Conservation (phyloP, 2,888 invertebrate genomes). For the Phaonia tiefii region DNA sequence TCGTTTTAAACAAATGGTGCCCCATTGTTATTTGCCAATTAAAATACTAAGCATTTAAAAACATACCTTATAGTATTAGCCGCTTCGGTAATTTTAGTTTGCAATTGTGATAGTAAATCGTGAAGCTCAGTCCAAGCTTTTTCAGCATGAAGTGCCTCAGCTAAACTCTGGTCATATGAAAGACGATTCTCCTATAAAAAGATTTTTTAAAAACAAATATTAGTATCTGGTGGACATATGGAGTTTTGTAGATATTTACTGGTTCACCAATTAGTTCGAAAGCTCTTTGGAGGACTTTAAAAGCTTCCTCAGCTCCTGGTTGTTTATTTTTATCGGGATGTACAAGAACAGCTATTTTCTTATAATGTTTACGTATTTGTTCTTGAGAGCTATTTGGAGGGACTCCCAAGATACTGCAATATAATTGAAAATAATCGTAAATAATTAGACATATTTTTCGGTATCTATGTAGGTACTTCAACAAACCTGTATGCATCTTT, state of each 20-base stretch:
- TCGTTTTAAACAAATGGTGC: too few species aligned
- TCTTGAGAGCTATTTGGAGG: conserved; percentile 93
- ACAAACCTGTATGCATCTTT: conserved; percentile 95
- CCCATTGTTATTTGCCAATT: too few species aligned
- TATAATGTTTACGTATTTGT: conserved; percentile 96
- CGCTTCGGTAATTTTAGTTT: conserved; percentile 96
- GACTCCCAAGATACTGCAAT: conserved; percentile 87
- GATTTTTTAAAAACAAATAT: not conserved
- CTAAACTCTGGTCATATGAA: conserved; percentile 87
- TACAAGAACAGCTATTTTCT: conserved; percentile 95
- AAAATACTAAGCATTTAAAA: not conserved
- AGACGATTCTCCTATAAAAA: conserved; percentile 85
- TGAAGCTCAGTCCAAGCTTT: conserved; percentile 94
- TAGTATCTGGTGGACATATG: too few species aligned
- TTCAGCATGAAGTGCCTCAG: conserved; percentile 90
- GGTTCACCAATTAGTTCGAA: conserved; percentile 97
- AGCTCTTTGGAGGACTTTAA: conserved; percentile 96
- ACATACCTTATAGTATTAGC: conserved; percentile 90
- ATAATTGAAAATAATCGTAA: conserved; percentile 17
- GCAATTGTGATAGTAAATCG: conserved; percentile 91
- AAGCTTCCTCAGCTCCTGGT: conserved; percentile 97
- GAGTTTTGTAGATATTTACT: conserved; percentile 80
- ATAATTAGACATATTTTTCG: not conserved
- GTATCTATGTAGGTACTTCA: not conserved
- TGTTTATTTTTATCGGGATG: conserved; percentile 98